phyloP scores from a whole-genome alignment of 2,797 vertebrate species.

The Chloroceryle inda region DNA sequence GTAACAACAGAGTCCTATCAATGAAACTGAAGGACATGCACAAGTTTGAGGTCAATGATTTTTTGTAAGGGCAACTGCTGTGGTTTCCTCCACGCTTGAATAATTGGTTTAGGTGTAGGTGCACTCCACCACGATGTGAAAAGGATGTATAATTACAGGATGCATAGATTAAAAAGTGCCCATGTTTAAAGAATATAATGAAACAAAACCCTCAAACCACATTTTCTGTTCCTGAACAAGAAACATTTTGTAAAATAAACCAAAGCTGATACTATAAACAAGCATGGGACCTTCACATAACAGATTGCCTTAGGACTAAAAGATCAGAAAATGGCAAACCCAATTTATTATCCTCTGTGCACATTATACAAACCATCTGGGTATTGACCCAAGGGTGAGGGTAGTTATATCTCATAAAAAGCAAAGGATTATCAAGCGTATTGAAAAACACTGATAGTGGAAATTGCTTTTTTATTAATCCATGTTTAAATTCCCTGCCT shows the following conservation, averaged over 20 bases:
- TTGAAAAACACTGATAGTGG: not conserved
- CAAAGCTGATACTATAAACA: not conserved
- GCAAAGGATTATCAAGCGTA: not conserved
- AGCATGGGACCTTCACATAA: not conserved
- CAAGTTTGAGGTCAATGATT: not conserved
- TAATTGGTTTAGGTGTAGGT: not conserved
- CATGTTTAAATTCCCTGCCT: not conserved
- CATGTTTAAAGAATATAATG: not conserved
- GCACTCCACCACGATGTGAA: not conserved
- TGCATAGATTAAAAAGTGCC: not conserved
- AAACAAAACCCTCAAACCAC: not conserved
- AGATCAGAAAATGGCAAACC: not conserved
- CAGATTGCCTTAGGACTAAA: not conserved
- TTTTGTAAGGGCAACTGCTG: not conserved
- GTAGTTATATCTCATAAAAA: not conserved
- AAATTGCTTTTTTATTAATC: constrained; percentile 45
- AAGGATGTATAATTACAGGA: not conserved
- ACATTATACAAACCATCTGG: not conserved
- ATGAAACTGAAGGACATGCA: not conserved
- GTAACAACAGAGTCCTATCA: not conserved
- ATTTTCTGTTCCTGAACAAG: not conserved
- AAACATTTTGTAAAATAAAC: not conserved
- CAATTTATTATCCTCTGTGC: not conserved
- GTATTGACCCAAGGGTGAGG: not conserved
- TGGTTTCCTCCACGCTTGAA: not conserved